Base-by-base conservation (phyloP, 2,113 vertebrate species). In the Gobius niger region DNA sequence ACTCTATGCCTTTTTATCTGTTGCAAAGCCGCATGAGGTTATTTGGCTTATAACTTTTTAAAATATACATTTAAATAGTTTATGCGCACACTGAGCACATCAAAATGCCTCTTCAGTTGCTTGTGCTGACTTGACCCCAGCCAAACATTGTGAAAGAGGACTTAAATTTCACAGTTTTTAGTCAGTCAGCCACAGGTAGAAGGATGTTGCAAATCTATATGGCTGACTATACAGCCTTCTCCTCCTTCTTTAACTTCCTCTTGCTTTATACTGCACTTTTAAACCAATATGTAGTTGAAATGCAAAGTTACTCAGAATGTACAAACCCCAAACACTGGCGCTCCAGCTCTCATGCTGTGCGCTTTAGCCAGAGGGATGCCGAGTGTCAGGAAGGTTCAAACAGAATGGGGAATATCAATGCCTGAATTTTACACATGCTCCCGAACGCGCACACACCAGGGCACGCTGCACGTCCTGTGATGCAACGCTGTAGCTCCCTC, bases 351-450 rank as follows among this genome's bases (percentile, higher is more conserved):
- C 62, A 54, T 56, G 46, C 53, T 76, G 78, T 72, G 75, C 66
- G 61, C 67, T 71, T 76, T 80, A 78, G 82, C 91, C 86, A 74
- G 74, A 80, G 85, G 87, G 80, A 81, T 78, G 76, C 3, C 69
- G 70, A 47, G 76, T 77, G 81, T 89, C 82, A 88, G 83, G 19
- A 56, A 72, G 78, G 89, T 91, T 92, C 85, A 90, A 91, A 92
- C 82, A 80, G 90, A 91, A 89, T 90, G 78, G 84, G 68, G 80
- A 88, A 89, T 88, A 60, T 76, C 71, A 72, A 81, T 79, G 70
- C 72, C 66, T 53, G 14, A 66, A 50, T 52, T 63, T 67, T 41
- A 47, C 49, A 34, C 47, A 67, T 41, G 44, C 50, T 46, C 63
- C 41, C 63, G 57, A 52, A 68, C n/a, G n/a, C 15, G 7, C 40